Evolutionary conservation across 2,797 vertebrate genomes (phyloP), one percentile per base, ranked within the genome.

Genomic region (Sorex maritimensis): DNA sequence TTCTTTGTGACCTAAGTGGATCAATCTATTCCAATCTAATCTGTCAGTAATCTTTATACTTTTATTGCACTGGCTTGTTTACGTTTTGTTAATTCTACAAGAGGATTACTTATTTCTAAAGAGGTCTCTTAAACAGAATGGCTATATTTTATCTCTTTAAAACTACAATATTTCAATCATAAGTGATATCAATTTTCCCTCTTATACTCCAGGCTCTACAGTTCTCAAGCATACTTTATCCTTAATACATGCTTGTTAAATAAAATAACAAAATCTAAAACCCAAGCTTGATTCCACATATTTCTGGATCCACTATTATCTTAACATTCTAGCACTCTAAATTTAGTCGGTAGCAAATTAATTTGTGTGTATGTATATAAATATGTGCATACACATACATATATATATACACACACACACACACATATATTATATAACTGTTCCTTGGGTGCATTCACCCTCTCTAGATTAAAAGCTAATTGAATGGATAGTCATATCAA

Each of bases 231-330:
- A 91, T 11, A 81, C 12, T 21, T 65, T 74, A 78, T 23, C 26
- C 28, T 83, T 86, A 68, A 86, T 30, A 63, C 3, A 34, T 82
- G 61, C 65, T 83, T 94, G 2, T 86, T 93, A 94, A 94, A 86
- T 63, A 41, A 92, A 68, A 17, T 12, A 91, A 91, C 77, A 68
- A 94, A 93, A 86, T 71, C 26, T 74, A 72, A 81, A 63, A 24
- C 49, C 72, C 41, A 81, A 86, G 79, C 12, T 49, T 81, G 69
- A 13, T 49, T 14, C 46, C 71, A 73, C 78, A 77, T 28, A 82
- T 79, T 44, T 44, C 63, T 24, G 19, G 30, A 21, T 41, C 30
- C 71, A 81, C 23, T 84, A 24, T 26, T 74, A 15, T 73, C 34
- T 34, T 11, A 17, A n/a, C 67, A 28, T 2, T 52, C 58, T 63